Base-by-base conservation (phyloP, 2,113 vertebrate genomes). In the Gallinago media region DNA sequence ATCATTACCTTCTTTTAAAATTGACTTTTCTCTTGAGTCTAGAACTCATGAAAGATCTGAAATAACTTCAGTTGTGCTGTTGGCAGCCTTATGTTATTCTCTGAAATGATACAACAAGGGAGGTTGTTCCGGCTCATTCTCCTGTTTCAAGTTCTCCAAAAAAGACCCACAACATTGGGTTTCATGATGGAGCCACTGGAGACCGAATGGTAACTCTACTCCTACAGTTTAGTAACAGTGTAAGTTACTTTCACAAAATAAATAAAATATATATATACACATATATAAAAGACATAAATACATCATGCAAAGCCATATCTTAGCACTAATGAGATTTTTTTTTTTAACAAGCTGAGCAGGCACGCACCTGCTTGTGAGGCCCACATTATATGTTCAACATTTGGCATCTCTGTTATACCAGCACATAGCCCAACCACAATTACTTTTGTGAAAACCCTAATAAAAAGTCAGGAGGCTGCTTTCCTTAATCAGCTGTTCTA, bases 401-500 rank as follows among this genome's bases (percentile, higher is more conserved):
- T 88, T 88, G 59, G 71, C 16, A 62, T 84, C 42, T 88, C 67
- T 34, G 25, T 73, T 77, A 76, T 17, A 27, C 29, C 47, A 82
- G 49, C 22, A 5, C 10, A 54, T 3, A 89, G 6, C 32, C 54
- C 22, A 70, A 72, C 5, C 22, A 29, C 2, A 76, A 63, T 67
- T 61, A 83, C 4, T 1, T 70, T 93, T 86, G 56, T 12, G 55
- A 93, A 88, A 71, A 8, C 11, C 23, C 38, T 47, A 74, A 77
- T 59, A 80, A 95, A 85, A 80, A 63, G 11, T 49, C 55, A 92
- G 58, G 50, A 83, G 74, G n/a, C 7, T 85, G 74, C 38, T 92
- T 46, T 67, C 82, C 67, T 55, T 68, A 90, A 49, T 88, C 75
- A 91, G 73, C 47, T 72, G 23, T 36, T 84, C 52, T 54, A 85